Conservation (phyloP, 2,888 invertebrate species). For the Eilema caniola region DNA sequence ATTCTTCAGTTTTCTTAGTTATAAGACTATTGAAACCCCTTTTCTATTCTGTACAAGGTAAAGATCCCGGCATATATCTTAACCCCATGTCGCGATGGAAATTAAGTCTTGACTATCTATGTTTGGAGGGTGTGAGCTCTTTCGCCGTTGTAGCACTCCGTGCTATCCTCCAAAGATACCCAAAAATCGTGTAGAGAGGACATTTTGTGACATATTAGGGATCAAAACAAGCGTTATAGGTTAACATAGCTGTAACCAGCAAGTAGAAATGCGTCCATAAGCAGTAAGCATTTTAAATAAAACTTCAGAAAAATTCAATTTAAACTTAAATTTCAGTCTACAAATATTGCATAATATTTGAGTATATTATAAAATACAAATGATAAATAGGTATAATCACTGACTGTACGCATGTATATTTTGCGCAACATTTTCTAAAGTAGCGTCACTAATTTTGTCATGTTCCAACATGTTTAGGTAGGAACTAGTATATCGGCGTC, state of each 20-base stretch:
- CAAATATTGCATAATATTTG: neutral
- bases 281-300: too few species aligned
- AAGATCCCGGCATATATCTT: too few species aligned
- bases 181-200: too few species aligned
- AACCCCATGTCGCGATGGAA: too few species aligned
- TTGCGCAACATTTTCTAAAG: conserved; percentile 14
- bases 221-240: too few species aligned
- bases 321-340: neutral
- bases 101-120: too few species aligned
- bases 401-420: neutral
- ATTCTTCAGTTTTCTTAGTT: neutral
- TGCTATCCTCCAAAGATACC: too few species aligned
- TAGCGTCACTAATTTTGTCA: conserved; percentile 6
- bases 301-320: neutral
- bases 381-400: neutral
- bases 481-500: conserved; percentile 1
- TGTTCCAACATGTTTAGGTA: conserved; percentile 15
- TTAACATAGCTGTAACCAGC: too few species aligned
- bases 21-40: neutral
- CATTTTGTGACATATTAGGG: too few species aligned
- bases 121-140: too few species aligned
- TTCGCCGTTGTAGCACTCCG: too few species aligned
- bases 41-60: neutral
- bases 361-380: neutral
- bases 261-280: neutral